These are phyloP conservation scores for Mormyrus proboscirostris DNA, from an alignment of 2,797 vertebrate genomes.

Conservation along the genomic window DNA sequence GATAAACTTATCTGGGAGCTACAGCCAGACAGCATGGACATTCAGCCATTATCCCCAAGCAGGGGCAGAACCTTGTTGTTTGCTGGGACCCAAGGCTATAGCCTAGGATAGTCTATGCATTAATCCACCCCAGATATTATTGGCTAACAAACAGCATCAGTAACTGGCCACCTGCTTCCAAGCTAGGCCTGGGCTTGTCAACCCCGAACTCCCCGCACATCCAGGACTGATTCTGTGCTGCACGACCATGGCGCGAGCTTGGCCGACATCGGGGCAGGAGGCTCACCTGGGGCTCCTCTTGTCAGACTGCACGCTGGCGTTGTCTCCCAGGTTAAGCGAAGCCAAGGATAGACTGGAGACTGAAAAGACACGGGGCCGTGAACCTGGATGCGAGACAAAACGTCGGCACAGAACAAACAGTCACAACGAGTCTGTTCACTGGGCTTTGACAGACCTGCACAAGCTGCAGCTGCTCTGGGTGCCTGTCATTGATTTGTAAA, in stretches of 20 bases:
- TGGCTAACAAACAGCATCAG: background rate
- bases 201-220: background rate
- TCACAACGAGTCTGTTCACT: slow-evolving; percentile 53
- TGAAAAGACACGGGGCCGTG: slow-evolving; percentile 82
- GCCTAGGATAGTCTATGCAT: background rate
- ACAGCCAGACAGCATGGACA: background rate
- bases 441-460: slow-evolving; percentile 38
- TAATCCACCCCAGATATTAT: background rate
- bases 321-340: slow-evolving; percentile 84
- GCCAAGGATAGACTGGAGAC: slow-evolving; percentile 93
- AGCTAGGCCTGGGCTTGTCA: background rate
- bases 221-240: background rate
- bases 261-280: background rate
- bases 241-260: background rate
- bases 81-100: background rate
- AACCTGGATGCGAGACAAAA: slow-evolving; percentile 68
- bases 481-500: background rate
- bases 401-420: slow-evolving; percentile 43
- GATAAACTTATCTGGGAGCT: background rate
- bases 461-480: background rate
- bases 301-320: slow-evolving; percentile 80
- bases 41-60: background rate
- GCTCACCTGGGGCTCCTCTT: slow-evolving; percentile 87
- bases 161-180: background rate
- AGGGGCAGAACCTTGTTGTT: background rate